phyloP scores from a whole-genome alignment of 2,888 invertebrate genomes.

The Pachymerium ferrugineum region DNA sequence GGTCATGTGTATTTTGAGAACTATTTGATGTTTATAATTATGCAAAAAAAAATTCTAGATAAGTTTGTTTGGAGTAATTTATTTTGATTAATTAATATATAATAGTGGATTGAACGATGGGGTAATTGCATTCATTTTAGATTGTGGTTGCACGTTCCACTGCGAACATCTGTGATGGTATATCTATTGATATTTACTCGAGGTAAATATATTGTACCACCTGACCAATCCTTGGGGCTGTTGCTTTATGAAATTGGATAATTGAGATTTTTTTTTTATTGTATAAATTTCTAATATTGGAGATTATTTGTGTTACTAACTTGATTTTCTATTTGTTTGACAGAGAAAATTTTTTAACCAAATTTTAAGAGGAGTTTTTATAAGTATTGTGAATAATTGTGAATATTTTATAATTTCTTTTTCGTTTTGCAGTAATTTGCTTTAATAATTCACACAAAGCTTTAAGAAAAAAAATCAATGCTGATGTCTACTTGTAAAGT shows the following conservation, averaged over 20 bases:
- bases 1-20: no score
- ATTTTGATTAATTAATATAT: background rate
- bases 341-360: no score
- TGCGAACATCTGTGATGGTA: background rate
- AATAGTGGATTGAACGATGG: background rate
- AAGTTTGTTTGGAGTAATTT: no score
- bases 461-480: background rate
- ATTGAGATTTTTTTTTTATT: background rate
- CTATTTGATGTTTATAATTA: no score
- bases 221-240: background rate
- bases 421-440: no score
- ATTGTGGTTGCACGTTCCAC: background rate
- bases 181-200: no score
- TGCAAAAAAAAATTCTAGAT: no score
- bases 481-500: slow-evolving; percentile 1
- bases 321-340: no score
- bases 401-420: background rate
- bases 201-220: background rate
- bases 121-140: background rate
- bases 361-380: background rate
- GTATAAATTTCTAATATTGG: no score
- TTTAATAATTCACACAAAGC: background rate
- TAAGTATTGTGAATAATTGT: background rate
- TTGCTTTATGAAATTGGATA: background rate
- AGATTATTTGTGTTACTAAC: no score